Base-by-base conservation (phyloP, 2,113 vertebrate species). In the Cynoglossus semilaevis region DNA sequence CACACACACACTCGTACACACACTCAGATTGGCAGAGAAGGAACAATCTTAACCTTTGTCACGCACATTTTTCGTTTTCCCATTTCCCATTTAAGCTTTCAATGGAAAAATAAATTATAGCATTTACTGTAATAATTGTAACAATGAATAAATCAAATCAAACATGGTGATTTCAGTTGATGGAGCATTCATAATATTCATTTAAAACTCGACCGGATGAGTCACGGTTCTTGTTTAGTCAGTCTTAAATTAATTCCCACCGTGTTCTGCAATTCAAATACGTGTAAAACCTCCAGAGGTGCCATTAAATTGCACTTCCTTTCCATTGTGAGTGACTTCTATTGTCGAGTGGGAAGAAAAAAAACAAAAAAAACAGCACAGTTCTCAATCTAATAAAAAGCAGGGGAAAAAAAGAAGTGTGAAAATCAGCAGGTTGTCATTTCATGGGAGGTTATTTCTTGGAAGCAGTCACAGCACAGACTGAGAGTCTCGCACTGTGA, bases 71-170 rank as follows among this genome's bases (percentile, higher is more conserved):
- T 36, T 58, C 42, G 58, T 64, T 67, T 46, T 15, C 14, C 34
- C 22, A 29, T 53, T 77, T 53, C 22, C 36, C 45, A 68, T 76
- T 71, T 53, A 68, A 63, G 16, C 14, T 42, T 55, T 29, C 38
- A 38, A 63, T 14, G 29, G n/a, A n/a, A 58, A 40, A 11, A 40
- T 14, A 12, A 41, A 41, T 11, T 13, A 5, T 40, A 29, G 22
- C 22, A 4, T 29, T 29, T 29, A 29, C 22, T 29, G 22, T 51
- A 18, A 70, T 63, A 46, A 49, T 45, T 72, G 61, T 14, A 11
- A 14, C 38, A 43, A 14, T 41, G 10, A 13, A 41, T 17, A 48
- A 65, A 58, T 66, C 51, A 56, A 56, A 41, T 11, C 34, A 18
- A 29, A 41, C 16, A 1, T 4, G 34, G 36, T 64, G 22, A 37